These are phyloP conservation scores for Oreonectes daqikongensis DNA, from an alignment of 2,797 vertebrate species.

Conservation along the genomic window DNA sequence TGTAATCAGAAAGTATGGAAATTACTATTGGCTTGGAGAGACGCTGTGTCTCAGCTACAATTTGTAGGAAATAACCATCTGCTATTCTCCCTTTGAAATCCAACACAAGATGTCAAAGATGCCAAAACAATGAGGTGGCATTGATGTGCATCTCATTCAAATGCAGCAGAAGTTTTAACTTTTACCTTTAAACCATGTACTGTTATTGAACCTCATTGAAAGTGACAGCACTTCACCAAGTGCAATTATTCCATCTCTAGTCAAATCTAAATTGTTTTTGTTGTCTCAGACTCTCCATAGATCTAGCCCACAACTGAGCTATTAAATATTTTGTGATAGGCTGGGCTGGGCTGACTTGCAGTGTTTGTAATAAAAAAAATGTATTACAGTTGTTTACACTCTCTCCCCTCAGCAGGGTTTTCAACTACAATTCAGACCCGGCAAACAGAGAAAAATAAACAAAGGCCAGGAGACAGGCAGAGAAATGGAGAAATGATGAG, in stretches of 20 bases:
- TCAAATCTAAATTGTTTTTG: slow-evolving; percentile 24
- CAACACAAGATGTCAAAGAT: background rate
- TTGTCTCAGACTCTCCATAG: background rate
- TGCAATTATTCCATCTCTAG: slow-evolving; percentile 9
- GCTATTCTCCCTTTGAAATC: background rate
- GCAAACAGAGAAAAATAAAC: background rate
- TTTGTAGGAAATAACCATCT: slow-evolving; percentile 2
- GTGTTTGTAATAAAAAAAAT: slow-evolving; percentile 17
- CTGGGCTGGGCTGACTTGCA: background rate
- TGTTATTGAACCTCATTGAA: slow-evolving; percentile 15
- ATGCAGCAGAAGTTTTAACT: background rate
- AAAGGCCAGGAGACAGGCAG: background rate
- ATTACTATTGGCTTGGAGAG: background rate
- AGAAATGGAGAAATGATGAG: background rate
- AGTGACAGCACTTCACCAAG: slow-evolving; percentile 15
- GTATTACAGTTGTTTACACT: slow-evolving; percentile 31
- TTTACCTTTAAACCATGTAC: background rate
- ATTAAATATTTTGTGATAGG: background rate
- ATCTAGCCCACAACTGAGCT: background rate
- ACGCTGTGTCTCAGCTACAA: background rate
- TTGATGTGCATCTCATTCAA: background rate
- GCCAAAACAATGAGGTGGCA: background rate
- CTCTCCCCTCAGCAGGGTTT: background rate
- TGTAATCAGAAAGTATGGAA: background rate
- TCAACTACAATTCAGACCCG: background rate